Evolutionary conservation across 2,888 invertebrate genomes (phyloP), one percentile per base, ranked within the genome.

Genomic region (Apamea sordens): DNA sequence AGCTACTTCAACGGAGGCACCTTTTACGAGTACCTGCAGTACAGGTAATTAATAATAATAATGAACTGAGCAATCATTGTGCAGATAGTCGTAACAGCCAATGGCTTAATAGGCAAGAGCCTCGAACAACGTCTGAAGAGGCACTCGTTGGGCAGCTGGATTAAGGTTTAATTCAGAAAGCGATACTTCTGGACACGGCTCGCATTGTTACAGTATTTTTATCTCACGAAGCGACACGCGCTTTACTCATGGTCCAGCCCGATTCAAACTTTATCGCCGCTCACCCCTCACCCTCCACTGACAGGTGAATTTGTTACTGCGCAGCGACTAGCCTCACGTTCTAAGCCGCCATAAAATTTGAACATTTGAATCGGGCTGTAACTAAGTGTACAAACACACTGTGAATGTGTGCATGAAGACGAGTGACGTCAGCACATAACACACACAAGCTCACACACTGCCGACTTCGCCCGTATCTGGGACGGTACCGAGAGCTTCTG

Each of bases 1-100:
- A 98, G 98, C 86, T 98, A 98, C 90, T 97, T 98, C 77, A 98
- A 98, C 87, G 98, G 98, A n/a, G 98, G 98, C 64, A 98, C 97
- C 28, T 98, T 98, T 90, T 98, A 98, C 88, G 98, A 98, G 91
- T 98, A 98, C 91, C 94, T 98, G 24, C 98, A 98, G 89, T 98
- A 98, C 93, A 98, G 98, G 98, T 98, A 93, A 91, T 65, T 28
- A 36, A 63, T 63, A 32, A 18, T 10, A 32, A 32, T 61, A 61
- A 56, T n/a, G 24, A 3, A 56, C 11, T 56, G 24, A 1, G 56
- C 56, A 11, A 11, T 59, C 11, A 59, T 59, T 59, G 56, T n/a
- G 1, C 56, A n/a, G 56, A 59, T n/a, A n/a, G 11, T n/a, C 13
- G n/a, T 59, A 11, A 59, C 5, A 59, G n/a, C 11, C n/a, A 59